A percentile compares a stretch with the other conserved stretches of the same genome.
Evolutionary conservation across 2,888 invertebrate species (phyloP).

Genomic region (Eilema sororculum): DNA sequence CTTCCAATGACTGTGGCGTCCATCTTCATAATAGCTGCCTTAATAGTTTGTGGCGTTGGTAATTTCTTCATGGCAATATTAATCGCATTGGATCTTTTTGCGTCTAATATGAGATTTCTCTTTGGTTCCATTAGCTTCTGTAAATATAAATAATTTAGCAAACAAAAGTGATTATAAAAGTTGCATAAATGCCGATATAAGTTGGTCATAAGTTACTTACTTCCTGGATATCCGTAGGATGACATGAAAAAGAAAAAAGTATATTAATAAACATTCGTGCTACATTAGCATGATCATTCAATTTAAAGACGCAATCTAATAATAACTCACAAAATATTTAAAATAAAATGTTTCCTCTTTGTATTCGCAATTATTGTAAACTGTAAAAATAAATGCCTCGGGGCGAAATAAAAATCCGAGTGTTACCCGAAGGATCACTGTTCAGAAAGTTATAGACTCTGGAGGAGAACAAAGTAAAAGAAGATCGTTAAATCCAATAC

Average conservation of each 20-base stretch:
- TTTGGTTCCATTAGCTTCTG: constrained; percentile 84
- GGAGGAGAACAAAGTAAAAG: too few relatives aligned
- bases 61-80: constrained; percentile 99
- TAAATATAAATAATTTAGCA: constrained; percentile 26
- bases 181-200: too few relatives aligned
- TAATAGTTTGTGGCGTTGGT: constrained; percentile 98
- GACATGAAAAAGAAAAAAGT: constrained; percentile 60
- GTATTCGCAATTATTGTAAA: not conserved
- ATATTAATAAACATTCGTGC: constrained; percentile 15
- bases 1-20: constrained; percentile 99
- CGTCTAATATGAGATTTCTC: constrained; percentile 93
- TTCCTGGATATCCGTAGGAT: constrained; percentile 57
- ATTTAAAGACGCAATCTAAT: not conserved
- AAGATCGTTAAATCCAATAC: too few relatives aligned
- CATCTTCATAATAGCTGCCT: constrained; percentile 99
- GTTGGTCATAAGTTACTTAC: constrained; percentile 62
- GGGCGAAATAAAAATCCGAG: not conserved
- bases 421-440: not conserved
- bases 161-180: not conserved
- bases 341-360: not conserved
- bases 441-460: not conserved
- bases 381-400: not conserved
- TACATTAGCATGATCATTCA: too few relatives aligned
- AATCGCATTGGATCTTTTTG: constrained; percentile 99
- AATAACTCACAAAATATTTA: too few relatives aligned